These are phyloP conservation scores for Brachirus orientalis DNA, from an alignment of 2,113 vertebrate genomes.

Conservation along the genomic window DNA sequence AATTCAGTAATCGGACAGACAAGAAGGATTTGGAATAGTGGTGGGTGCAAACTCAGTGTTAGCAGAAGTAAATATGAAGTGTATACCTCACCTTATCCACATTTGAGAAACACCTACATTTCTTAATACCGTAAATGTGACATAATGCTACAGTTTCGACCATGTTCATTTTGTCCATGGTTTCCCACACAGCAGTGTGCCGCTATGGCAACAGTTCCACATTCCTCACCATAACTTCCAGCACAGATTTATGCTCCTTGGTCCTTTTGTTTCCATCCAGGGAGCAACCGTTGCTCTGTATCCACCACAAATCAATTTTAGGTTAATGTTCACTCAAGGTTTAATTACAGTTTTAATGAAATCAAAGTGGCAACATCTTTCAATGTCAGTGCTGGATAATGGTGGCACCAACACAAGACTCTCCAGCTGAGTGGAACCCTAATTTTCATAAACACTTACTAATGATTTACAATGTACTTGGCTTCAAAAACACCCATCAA, in stretches of 20 bases:
- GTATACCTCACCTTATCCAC: constrained; percentile 11
- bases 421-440: neutral
- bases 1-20: constrained; percentile 2
- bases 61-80: constrained; percentile 12
- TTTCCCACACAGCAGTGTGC: neutral
- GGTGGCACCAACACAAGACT: neutral
- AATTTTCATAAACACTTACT: too few species aligned
- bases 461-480: too few species aligned
- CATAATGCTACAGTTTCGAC: neutral
- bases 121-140: constrained; percentile 41
- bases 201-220: neutral
- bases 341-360: neutral
- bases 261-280: neutral
- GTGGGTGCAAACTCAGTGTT: constrained; percentile 27
- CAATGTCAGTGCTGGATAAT: neutral
- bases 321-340: neutral
- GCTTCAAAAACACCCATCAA: neutral
- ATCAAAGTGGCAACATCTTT: neutral
- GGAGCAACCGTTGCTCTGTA: neutral
- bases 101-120: neutral
- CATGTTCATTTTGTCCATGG: neutral
- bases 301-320: constrained; percentile 1
- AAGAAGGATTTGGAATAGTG: neutral
- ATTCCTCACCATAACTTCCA: neutral
- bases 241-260: neutral